A percentile compares a stretch with the other conserved stretches of the same genome.
These are phyloP conservation scores for Nematopogon swammerdamellus DNA, from an alignment of 2,888 invertebrate species.

Conservation along the genomic window DNA sequence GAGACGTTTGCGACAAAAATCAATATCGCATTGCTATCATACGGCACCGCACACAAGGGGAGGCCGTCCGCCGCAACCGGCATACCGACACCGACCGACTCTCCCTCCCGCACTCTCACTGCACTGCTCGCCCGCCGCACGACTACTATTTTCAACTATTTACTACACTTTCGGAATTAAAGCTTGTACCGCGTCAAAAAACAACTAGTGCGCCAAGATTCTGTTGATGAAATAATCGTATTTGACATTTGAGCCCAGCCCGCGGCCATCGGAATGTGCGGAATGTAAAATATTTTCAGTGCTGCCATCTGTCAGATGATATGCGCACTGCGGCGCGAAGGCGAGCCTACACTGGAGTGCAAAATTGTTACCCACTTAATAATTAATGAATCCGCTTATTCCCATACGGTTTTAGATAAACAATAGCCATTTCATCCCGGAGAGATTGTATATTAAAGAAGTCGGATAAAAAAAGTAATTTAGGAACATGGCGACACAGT, in stretches of 20 bases:
- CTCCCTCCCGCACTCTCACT: background rate
- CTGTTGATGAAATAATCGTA: constrained; percentile 60
- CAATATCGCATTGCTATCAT: constrained; percentile 41
- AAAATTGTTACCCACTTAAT: constrained; percentile 6
- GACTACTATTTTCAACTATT: background rate
- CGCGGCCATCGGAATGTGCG: constrained; percentile 61
- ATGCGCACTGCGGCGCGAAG: constrained; percentile 30
- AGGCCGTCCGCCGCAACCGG: constrained; percentile 3
- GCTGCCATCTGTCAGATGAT: constrained; percentile 58
- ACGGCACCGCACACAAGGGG: background rate
- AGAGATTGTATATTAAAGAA: no score
- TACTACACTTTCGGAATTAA: background rate
- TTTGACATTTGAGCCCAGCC: constrained; percentile 73
- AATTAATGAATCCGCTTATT: no score
- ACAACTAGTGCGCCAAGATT: constrained; percentile 53
- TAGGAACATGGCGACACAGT: background rate
- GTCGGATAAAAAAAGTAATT: no score
- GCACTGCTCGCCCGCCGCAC: background rate
- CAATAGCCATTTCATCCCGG: no score
- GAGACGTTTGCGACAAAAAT: constrained; percentile 30
- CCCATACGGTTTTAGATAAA: no score
- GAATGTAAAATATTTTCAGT: constrained; percentile 68
- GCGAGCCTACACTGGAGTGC: constrained; percentile 34
- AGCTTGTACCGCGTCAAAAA: constrained; percentile 21
- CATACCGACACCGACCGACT: constrained; percentile 7